Evolutionary conservation across 2,797 vertebrate genomes (phyloP).

Genomic region (Rhabdophis nuchalis): DNA sequence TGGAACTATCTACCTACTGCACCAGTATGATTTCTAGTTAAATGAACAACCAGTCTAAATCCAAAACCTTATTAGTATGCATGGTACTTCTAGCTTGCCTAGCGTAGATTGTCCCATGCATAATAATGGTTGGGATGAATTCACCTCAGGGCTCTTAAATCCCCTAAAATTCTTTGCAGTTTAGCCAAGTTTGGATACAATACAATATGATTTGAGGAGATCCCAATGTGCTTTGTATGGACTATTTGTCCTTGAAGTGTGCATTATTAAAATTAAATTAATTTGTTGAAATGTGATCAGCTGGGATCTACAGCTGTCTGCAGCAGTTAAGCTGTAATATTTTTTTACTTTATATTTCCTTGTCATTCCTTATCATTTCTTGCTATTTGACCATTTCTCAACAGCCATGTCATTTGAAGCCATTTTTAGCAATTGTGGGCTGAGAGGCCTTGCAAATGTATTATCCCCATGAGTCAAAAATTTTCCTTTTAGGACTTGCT

Average conservation of each 20-base stretch:
- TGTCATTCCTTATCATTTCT: not conserved
- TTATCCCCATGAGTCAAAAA: not conserved
- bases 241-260: not conserved
- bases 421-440: not conserved
- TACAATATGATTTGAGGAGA: not conserved
- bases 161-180: not conserved
- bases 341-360: not conserved
- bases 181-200: not conserved
- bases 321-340: not conserved
- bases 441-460: not conserved
- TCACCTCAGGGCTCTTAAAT: not conserved
- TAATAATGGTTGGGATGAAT: not conserved
- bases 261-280: not conserved
- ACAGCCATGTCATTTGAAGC: not conserved
- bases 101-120: not conserved
- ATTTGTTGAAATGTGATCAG: not conserved
- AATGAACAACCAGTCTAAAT: not conserved
- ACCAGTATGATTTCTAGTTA: not conserved
- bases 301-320: not conserved
- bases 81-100: not conserved
- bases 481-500: not conserved
- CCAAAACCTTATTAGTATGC: not conserved
- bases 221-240: not conserved
- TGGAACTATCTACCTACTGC: not conserved
- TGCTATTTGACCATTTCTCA: not conserved